Evolutionary conservation across 2,113 vertebrate genomes (phyloP), one percentile per base, ranked within the genome.

Genomic region (Oreotragus oreotragus): DNA sequence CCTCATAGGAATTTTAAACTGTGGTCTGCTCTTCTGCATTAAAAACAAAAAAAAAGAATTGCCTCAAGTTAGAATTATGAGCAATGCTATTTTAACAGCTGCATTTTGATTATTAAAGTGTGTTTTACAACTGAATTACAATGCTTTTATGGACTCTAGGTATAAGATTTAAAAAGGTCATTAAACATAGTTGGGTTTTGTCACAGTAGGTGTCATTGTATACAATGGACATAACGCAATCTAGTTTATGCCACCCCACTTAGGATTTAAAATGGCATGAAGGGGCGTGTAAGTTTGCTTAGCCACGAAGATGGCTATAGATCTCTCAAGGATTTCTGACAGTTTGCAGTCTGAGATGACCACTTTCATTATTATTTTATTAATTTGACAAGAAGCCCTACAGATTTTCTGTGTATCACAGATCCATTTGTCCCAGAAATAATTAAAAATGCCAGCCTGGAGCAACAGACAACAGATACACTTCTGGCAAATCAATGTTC

Each of bases 91-190:
- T 99, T 99, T 99, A 99, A 99, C 99, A 99, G 99, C 99, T 99
- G 99, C 99, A 99, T 99, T 99, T 99, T 99, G 98, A 99, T 99
- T 99, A 99, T 99, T 99, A 99, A 99, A 99, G 99, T 99, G 99
- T 99, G 98, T 99, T 99, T 99, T 99, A 99, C 98, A 99, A 99
- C 98, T 99, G 99, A 99, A 99, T 99, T 99, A 99, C 98, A 99
- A 98, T 99, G 98, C 98, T 99, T 99, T 99, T 99, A 99, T 99
- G 99, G 98, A 99, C 99, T 99, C 98, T 99, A 99, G 99, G 99
- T 99, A 99, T 99, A 99, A 99, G 99, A 99, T 99, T 99, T 99
- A 99, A 99, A 99, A 99, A 99, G 99, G 99, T 99, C 99, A 99
- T 99, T 99, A 99, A 99, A 99, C 98, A 99, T 98, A 99, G 99